Evolutionary conservation across 2,113 vertebrate species (phyloP).

Genomic region (Uropsilus gracilis): DNA sequence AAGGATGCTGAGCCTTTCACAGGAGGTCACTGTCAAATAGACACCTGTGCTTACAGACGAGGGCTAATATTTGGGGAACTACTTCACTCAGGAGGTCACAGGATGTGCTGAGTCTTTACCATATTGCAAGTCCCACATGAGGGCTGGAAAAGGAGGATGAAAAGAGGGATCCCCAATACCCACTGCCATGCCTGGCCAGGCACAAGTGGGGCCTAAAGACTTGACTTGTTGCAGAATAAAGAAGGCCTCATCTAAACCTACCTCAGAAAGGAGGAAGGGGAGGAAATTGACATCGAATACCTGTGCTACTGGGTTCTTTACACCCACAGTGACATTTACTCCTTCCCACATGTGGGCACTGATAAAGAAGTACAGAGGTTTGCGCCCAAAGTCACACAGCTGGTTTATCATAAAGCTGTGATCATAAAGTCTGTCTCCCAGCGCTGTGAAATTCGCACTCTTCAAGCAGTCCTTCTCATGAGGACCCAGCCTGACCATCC

Average conservation of each 20-base stretch:
- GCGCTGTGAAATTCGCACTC: not conserved
- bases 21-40: not conserved
- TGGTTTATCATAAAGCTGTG: not conserved
- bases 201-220: not conserved
- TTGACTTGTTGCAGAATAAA: not conserved
- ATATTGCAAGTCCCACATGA: not conserved
- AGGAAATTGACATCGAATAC: not conserved
- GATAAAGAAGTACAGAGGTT: not conserved
- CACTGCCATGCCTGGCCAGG: not conserved
- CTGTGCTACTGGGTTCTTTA: not conserved
- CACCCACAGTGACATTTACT: not conserved
- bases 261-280: not conserved
- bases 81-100: not conserved
- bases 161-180: not conserved
- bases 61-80: not conserved
- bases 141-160: not conserved
- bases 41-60: constrained; percentile 25
- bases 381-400: not conserved
- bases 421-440: not conserved
- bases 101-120: not conserved
- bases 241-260: not conserved
- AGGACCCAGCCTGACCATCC: constrained; percentile 45
- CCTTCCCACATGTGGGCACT: not conserved
- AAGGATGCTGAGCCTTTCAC: constrained; percentile 3
- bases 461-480: not conserved